phyloP scores from a whole-genome alignment of 1,140 invertebrate species.

The Hirudo medicinalis region DNA sequence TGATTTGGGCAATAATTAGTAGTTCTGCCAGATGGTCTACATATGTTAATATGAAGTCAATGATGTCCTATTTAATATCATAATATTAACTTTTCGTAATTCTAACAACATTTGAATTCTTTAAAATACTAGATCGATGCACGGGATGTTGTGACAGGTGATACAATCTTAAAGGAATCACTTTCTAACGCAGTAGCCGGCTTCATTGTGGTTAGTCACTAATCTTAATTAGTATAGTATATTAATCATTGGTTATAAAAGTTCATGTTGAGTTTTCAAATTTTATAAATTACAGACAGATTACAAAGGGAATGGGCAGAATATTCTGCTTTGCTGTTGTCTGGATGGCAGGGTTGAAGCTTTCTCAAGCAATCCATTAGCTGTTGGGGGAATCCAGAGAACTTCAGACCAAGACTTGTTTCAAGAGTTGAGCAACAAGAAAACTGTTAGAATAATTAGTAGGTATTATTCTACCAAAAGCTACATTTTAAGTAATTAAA shows the following conservation, averaged over 20 bases:
- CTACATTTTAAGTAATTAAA: background rate
- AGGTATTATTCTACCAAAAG: background rate
- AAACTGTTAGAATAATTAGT: background rate
- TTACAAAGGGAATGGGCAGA: constrained; percentile 63
- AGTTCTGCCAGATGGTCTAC: background rate
- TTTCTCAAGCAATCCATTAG: background rate
- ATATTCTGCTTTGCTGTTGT: constrained; percentile 69
- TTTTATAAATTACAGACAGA: constrained; percentile 47
- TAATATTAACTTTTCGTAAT: background rate
- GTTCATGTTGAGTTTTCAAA: background rate
- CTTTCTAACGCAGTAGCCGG: constrained; percentile 57
- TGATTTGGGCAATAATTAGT: no score
- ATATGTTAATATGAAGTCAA: background rate
- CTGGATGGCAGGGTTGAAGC: constrained; percentile 69
- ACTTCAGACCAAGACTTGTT: constrained; percentile 35
- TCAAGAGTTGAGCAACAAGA: constrained; percentile 8
- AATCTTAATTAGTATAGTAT: background rate
- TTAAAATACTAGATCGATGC: constrained; percentile 50
- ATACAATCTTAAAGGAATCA: constrained; percentile 71
- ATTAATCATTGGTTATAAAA: background rate
- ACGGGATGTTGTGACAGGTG: constrained; percentile 59
- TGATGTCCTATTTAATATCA: background rate
- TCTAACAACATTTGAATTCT: background rate
- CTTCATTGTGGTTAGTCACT: constrained; percentile 50
- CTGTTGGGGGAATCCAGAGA: constrained; percentile 44